Base-by-base conservation (phyloP, 37 sponge, comb jelly and placozoan species). In the Beroe ovata region DNA sequence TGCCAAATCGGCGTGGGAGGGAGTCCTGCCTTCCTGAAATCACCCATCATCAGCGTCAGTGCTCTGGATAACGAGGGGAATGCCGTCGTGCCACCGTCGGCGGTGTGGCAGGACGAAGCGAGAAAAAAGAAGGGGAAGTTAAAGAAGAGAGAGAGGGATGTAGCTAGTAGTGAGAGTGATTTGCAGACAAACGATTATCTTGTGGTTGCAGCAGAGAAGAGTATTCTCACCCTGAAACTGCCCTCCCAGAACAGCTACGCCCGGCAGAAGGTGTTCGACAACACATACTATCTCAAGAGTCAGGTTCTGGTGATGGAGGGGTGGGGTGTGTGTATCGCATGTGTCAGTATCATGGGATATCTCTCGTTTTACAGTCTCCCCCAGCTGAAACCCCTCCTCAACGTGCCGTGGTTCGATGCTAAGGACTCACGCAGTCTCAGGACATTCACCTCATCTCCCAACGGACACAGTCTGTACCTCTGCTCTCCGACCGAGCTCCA, bases 231-330 rank as follows among this genome's bases (percentile, higher is more conserved):
- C 41, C 47, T 77, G 21, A 77, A 77, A 35, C 84, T 77, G 22
- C 84, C 84, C 47, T 77, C 84, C 11, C 84, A 77, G 54, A 77
- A 77, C 84, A 77, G 84, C 23, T 77, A 77, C 84, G 84, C 84
- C 4, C 42, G 84, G 33, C 84, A 77, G 84, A 77, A 77, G 28
- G 84, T 77, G 2, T 77, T 77, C 23, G 84, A 77, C 54, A 77
- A 77, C 84, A 77, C 84, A 0, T 77, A 77, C 84, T 77, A 77
- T 36, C 54, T 77, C 54, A 77, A 77, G 38, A 77, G 84, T 42
- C 84, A 77, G 84, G 84, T 77, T 2, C 38, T 77, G 54, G 21
- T 8, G 38, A 8, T 77, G 84, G 54, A 77, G 21, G 84, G 84
- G 6, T 77, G 84, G 84, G 84, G 84, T 14, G 38, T 42, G n/a